Evolutionary conservation across 92 coral and sea anemone genomes (phyloP), one percentile per base, ranked within the genome.

Genomic region (Epizoanthus rinbou): DNA sequence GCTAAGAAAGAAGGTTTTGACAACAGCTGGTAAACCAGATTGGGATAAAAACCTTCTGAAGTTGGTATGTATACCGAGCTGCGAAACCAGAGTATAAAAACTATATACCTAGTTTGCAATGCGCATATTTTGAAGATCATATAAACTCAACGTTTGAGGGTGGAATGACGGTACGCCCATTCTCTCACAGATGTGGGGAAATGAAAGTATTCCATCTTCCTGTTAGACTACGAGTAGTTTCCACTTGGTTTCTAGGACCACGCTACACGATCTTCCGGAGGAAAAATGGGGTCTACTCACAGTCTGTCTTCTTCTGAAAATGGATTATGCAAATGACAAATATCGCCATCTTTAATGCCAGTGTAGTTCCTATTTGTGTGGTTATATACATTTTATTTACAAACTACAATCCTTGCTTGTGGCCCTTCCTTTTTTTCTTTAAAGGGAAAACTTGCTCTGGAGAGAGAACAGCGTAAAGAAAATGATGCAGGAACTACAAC

Each of bases 401-500:
- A 7, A 24, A 59, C 6, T 59, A 59, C n/a, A 53, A 18, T 59
- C 2, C n/a, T 18, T 59, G 31, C 31, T 28, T 28, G 31, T 28
- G 0, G 31, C 31, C 2, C 31, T 28, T 28, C 31, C 24, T 16
- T 18, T 18, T 18, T 59, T 5, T 21, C 22, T 59, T 59, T 21
- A 59, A 59, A 59, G 65, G 65, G 65, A 59, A 59, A 59, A 59
- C 65, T 59, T 15, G 65, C 65, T 59, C 25, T 59, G 65, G 25
- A 59, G 24, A 59, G 24, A 59, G 22, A 59, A 59, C 9, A 59
- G 22, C 65, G 9, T 8, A 59, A 18, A 59, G 22, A 59, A n/a
- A 59, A 17, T 16, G 65, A 59, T 59, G 65, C 19, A 10, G 8
- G 9, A 59, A 24, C 22, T 59, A 7, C 65, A 16, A 59, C 65